Percentiles rank a stretch among this genome's conserved stretches.
phyloP scores from a whole-genome alignment of 2,797 vertebrate genomes.

The Sternarchorhynchus goeldii region DNA sequence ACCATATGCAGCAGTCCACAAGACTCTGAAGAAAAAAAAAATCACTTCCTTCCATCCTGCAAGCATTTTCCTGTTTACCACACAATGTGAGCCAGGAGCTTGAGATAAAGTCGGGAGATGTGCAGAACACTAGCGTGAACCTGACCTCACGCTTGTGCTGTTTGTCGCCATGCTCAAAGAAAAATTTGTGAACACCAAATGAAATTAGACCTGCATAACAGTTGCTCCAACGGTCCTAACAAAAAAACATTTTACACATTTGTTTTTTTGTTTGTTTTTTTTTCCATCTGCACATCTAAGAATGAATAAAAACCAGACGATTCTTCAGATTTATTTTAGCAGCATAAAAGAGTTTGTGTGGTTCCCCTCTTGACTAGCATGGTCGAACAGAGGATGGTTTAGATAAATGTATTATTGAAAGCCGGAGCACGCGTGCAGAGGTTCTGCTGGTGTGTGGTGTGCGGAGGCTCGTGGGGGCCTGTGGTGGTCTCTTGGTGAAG shows the following conservation, averaged over 20 bases:
- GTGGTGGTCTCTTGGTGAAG: slow-evolving; percentile 66
- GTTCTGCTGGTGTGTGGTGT: slow-evolving; percentile 48
- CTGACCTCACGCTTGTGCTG: slow-evolving; percentile 48
- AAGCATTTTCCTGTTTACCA: slow-evolving; percentile 76
- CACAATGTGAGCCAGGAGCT: slow-evolving; percentile 68
- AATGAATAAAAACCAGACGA: background rate
- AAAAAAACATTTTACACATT: too few relatives aligned
- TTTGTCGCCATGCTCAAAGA: slow-evolving; percentile 19
- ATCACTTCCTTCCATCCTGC: slow-evolving; percentile 73
- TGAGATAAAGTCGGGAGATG: slow-evolving; percentile 55
- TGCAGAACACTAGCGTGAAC: slow-evolving; percentile 49
- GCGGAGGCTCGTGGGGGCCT: slow-evolving; percentile 39
- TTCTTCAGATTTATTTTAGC: background rate
- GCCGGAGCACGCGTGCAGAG: slow-evolving; percentile 56
- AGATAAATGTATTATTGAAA: slow-evolving; percentile 70
- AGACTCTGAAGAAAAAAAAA: slow-evolving; percentile 45
- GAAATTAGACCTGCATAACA: slow-evolving; percentile 3
- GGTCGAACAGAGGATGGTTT: slow-evolving; percentile 37
- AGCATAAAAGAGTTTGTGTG: background rate
- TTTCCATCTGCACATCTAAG: background rate
- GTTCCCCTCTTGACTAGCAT: background rate
- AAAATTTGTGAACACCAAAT: slow-evolving; percentile 3
- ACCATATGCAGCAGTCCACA: slow-evolving; percentile 31
- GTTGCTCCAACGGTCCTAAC: too few relatives aligned
- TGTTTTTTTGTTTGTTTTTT: too few relatives aligned